A percentile compares a stretch with the other conserved stretches of the same genome.
These are phyloP conservation scores for Polydrusus tereticollis DNA, from an alignment of 2,888 invertebrate genomes.

Conservation along the genomic window DNA sequence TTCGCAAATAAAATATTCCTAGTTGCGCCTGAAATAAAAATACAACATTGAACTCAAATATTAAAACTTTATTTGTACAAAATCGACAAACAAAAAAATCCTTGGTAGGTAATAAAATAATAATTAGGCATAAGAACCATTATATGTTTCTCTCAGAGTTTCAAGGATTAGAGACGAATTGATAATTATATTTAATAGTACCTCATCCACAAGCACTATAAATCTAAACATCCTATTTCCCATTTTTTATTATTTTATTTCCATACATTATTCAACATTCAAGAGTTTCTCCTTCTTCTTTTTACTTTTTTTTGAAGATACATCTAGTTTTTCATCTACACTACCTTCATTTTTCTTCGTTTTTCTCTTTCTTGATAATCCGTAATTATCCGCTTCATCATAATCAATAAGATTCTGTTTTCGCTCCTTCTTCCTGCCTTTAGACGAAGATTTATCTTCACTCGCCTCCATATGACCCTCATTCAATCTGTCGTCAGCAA, in stretches of 20 bases:
- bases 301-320: not conserved
- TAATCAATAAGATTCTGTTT: not conserved
- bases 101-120: not conserved
- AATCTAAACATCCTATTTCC: too few species aligned
- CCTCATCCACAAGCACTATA: too few species aligned
- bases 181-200: too few species aligned
- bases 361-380: not conserved
- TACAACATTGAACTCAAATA: not conserved
- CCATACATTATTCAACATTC: not conserved
- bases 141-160: too few species aligned
- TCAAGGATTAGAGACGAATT: too few species aligned
- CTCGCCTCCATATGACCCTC: too few species aligned
- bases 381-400: not conserved
- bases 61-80: not conserved
- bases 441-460: not conserved
- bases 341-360: not conserved
- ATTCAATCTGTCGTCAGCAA: not conserved
- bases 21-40: too few species aligned
- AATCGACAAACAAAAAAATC: not conserved
- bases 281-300: not conserved
- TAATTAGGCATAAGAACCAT: not conserved
- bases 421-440: slow-evolving; percentile 3
- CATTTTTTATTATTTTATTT: too few species aligned
- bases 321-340: not conserved
- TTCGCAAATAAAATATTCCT: not conserved